A percentile compares a stretch with the other conserved stretches of the same genome.
Conservation (phyloP, 2,888 invertebrate species). For the Dusona sp. region DNA sequence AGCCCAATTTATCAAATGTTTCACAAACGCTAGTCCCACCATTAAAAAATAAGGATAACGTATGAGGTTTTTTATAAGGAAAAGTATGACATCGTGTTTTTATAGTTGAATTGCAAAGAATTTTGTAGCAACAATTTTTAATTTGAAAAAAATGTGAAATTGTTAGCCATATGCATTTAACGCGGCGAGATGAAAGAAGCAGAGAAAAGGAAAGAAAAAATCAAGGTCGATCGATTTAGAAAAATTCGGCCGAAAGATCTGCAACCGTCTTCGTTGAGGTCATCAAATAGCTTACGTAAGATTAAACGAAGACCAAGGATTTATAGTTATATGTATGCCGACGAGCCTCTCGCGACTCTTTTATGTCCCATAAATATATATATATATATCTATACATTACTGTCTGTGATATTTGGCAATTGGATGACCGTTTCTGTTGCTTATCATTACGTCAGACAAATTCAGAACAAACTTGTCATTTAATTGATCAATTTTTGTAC, state of each 20-base stretch:
- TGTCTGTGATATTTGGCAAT: constrained; percentile 77
- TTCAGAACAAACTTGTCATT: constrained; percentile 41
- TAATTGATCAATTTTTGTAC: constrained; percentile 59
- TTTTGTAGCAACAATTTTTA: neutral
- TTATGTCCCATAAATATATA: neutral
- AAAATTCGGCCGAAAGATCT: constrained; percentile 41
- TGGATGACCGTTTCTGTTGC: constrained; percentile 70
- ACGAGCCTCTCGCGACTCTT: constrained; percentile 51
- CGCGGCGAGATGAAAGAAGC: neutral
- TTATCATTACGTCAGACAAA: constrained; percentile 57
- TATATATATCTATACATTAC: constrained; percentile 12
- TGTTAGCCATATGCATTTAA: neutral
- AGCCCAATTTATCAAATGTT: neutral
- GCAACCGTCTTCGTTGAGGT: constrained; percentile 40
- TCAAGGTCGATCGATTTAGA: constrained; percentile 54
- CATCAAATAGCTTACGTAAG: constrained; percentile 63
- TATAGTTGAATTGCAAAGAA: neutral
- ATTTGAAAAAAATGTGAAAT: neutral
- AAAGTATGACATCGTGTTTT: neutral
- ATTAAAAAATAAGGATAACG: neutral
- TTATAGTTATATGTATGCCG: constrained; percentile 43
- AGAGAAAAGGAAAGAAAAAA: neutral
- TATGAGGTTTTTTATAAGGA: neutral
- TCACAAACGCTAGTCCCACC: neutral
- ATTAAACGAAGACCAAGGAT: constrained; percentile 56